Evolutionary conservation across 2,113 vertebrate genomes (phyloP).

Genomic region (Pelvicachromis taeniatus): DNA sequence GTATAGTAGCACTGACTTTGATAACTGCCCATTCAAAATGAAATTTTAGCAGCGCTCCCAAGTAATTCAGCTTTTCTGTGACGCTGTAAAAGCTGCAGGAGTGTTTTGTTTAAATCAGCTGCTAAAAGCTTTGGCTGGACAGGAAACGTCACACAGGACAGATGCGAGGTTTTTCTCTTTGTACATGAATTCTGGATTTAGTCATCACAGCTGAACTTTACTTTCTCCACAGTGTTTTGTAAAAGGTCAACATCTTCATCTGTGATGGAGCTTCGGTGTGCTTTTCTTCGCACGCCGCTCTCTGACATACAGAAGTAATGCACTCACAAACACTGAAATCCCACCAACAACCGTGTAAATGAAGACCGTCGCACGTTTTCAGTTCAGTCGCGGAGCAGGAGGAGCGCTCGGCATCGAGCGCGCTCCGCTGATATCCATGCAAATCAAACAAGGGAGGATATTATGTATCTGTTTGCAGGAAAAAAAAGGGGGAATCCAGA

Average conservation of each 20-base stretch:
- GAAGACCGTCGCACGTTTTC: neutral
- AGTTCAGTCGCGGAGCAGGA: neutral
- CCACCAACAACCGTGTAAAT: neutral
- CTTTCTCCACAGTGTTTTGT: rapidly evolving
- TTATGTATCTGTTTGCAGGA: neutral
- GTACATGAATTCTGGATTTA: neutral
- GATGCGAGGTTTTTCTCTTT: neutral
- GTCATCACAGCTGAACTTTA: neutral
- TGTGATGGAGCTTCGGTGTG: neutral
- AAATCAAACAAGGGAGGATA: neutral
- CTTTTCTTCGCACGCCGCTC: neutral
- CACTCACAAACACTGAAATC: neutral
- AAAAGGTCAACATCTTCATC: neutral
- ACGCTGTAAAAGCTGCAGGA: neutral
- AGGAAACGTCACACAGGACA: neutral
- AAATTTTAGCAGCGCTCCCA: neutral
- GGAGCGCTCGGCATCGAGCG: neutral
- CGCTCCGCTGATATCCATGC: neutral
- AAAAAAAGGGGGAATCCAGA: neutral
- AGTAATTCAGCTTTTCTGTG: neutral
- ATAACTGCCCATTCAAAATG: neutral
- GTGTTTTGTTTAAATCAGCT: neutral
- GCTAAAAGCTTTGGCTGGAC: neutral
- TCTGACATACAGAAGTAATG: neutral
- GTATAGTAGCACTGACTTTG: neutral